Base-by-base conservation (phyloP, 2,113 vertebrate genomes). In the Nycticebus coucang region DNA sequence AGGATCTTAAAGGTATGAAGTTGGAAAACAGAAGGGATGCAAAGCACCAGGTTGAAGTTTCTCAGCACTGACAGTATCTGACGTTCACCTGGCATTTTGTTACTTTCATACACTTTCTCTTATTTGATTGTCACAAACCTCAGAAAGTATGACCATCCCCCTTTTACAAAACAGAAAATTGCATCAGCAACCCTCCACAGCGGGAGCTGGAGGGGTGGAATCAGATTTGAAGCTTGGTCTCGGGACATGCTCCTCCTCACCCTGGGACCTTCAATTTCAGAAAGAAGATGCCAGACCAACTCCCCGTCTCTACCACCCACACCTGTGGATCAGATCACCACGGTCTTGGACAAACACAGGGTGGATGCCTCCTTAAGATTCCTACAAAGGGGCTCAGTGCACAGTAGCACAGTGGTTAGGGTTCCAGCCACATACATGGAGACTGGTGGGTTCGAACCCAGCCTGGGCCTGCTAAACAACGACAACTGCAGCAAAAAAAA, bases 11-110 rank as follows among this genome's bases (percentile, higher is more conserved):
- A 74, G 17, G 69, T 77, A 4, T 24, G 22, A 87, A 66, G 24
- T 1, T 79, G 41, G 64, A 91, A 60, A 79, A 80, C 41, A 81
- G 14, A 95, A 92, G 90, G 66, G n/a, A 78, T 59, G 91, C 57
- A 78, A 90, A 85, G 72, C 19, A 89, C 50, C 30, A 64, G 28
- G 18, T 81, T 64, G 53, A 69, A 62, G 89, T 82, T 90, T 69
- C 53, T 86, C 68, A 66, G 68, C 57, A 75, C 30, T 72, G 64
- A 66, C 22, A 80, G 68, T 74, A 53, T 37, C 30, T 53, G 79
- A 85, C 7, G 37, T 64, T 86, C n/a, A 79, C 35, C 41, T 59
- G 60, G 50, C 24, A 77, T 41, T 82, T 84, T 41, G 57, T n/a
- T 62, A 68, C 50, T 41, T 41, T 41, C 24, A 92, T 66, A 92